Conservation (phyloP, 2,797 vertebrate genomes). For the Holocentrus rufus region DNA sequence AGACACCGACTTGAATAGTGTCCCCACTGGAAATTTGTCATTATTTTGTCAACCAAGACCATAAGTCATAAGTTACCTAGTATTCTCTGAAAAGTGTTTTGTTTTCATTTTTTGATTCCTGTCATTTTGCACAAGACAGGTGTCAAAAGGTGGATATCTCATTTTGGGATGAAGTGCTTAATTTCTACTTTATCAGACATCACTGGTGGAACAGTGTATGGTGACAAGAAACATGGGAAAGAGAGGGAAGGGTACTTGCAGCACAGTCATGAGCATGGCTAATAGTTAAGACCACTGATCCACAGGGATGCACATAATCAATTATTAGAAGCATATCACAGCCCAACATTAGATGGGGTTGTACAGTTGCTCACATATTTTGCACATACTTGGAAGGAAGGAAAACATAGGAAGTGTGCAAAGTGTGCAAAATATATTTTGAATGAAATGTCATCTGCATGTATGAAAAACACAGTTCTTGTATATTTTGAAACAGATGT, state of each 20-base stretch:
- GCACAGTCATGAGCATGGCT: slow-evolving; percentile 47
- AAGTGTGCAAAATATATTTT: too few relatives aligned
- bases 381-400: slow-evolving; percentile 12
- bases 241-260: slow-evolving; percentile 41
- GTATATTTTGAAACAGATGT: not conserved
- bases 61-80: slow-evolving; percentile 27
- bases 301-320: slow-evolving; percentile 52
- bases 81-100: slow-evolving; percentile 40
- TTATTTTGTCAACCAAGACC: slow-evolving; percentile 19
- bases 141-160: slow-evolving; percentile 40
- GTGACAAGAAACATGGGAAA: slow-evolving; percentile 11
- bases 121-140: slow-evolving; percentile 21
- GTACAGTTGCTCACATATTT: slow-evolving; percentile 33
- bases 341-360: slow-evolving; percentile 33
- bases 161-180: slow-evolving; percentile 39
- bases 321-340: slow-evolving; percentile 22
- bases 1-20: too few relatives aligned
- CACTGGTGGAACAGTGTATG: slow-evolving; percentile 8
- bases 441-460: too few relatives aligned
- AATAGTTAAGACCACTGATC: slow-evolving; percentile 55
- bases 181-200: slow-evolving; percentile 25
- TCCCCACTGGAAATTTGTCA: not conserved
- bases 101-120: not conserved
- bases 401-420: slow-evolving; percentile 1
- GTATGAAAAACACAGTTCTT: too few relatives aligned